phyloP scores from a whole-genome alignment of 2,113 vertebrate species.

The Rafetus swinhoei region DNA sequence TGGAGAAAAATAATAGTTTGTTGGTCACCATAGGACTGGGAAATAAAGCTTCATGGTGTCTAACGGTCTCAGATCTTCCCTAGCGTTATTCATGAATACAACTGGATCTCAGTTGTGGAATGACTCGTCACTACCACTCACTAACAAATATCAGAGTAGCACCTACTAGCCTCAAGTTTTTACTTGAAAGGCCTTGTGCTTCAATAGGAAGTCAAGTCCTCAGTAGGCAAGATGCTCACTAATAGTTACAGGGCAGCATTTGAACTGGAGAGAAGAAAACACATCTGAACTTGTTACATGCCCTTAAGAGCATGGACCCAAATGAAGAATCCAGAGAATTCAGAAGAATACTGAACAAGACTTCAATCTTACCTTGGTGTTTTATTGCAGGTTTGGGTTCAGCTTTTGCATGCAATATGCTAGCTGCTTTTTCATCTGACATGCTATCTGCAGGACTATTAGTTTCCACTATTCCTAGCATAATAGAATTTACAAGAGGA shows the following conservation, averaged over 20 bases:
- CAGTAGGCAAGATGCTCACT: not conserved
- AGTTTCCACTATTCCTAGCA: not conserved
- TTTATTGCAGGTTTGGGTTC: not conserved
- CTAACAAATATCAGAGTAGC: not conserved
- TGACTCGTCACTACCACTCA: not conserved
- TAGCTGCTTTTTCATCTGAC: conserved; percentile 25
- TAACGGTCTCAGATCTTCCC: not conserved
- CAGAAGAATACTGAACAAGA: not conserved
- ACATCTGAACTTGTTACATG: not conserved
- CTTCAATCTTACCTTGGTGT: conserved; percentile 36
- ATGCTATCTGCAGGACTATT: not conserved
- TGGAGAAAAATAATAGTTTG: not conserved
- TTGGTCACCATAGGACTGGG: not conserved
- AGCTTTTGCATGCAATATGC: conserved; percentile 15
- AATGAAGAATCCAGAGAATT: not conserved
- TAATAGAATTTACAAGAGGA: conserved; percentile 11
- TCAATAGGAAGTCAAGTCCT: not conserved
- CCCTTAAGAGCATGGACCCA: not conserved
- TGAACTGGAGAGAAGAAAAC: not conserved
- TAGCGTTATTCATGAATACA: not conserved
- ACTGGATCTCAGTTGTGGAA: not conserved
- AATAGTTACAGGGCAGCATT: not conserved
- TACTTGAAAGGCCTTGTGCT: not conserved
- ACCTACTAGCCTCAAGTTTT: not conserved
- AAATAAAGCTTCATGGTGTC: not conserved